Percentiles rank a stretch among this genome's conserved stretches.
Conservation (phyloP, 1,140 invertebrate genomes). For the Cataglyphis hispanica region DNA sequence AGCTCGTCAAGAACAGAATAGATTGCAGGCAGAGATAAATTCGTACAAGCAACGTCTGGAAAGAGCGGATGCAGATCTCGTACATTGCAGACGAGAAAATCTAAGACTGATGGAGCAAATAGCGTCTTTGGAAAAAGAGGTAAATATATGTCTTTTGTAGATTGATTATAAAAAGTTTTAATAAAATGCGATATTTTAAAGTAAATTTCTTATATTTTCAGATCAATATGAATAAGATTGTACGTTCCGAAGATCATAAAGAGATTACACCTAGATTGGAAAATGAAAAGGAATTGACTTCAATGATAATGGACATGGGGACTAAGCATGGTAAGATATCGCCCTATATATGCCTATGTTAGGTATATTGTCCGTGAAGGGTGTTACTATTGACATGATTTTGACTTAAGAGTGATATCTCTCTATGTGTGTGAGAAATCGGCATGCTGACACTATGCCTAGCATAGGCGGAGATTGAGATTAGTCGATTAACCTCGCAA, state of each 20-base stretch:
- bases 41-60: constrained; percentile 92
- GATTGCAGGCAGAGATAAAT: constrained; percentile 91
- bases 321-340: constrained; percentile 92
- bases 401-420: constrained; percentile 47
- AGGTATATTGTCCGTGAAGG: constrained; percentile 82
- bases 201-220: constrained; percentile 66
- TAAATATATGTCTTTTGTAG: constrained; percentile 72
- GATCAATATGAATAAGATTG: constrained; percentile 85
- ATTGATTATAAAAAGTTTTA: not conserved
- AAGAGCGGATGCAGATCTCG: constrained; percentile 91
- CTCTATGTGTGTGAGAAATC: constrained; percentile 84
- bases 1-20: constrained; percentile 90
- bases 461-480: constrained; percentile 81
- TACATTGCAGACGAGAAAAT: constrained; percentile 92
- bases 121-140: constrained; percentile 92
- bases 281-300: constrained; percentile 90
- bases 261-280: constrained; percentile 85
- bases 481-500: constrained; percentile 73
- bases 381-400: constrained; percentile 46
- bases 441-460: constrained; percentile 84
- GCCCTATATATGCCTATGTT: constrained; percentile 80
- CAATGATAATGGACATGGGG: constrained; percentile 92
- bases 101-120: constrained; percentile 92
- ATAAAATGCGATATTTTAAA: not conserved
- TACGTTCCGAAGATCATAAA: constrained; percentile 70